Percentiles rank a stretch among this genome's conserved stretches.
Conservation (phyloP, 37 sponge, comb jelly and placozoan genomes). For the Aphrocallistes beatrix region DNA sequence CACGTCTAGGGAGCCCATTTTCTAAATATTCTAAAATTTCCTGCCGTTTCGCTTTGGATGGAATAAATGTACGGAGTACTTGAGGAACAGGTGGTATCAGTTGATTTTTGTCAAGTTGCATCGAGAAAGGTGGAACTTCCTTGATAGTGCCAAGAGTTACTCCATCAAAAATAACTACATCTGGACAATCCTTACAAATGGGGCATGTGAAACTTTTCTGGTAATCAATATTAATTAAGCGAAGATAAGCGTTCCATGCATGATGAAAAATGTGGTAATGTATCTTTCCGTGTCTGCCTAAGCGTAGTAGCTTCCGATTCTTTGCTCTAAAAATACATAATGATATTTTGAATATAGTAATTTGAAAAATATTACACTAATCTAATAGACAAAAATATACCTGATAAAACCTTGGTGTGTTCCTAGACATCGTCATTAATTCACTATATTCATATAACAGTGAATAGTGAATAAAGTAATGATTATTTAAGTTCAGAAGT, state of each 20-base stretch:
- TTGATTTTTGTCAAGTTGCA: background rate
- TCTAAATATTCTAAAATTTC: background rate
- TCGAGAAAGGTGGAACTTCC: background rate
- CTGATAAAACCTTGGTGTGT: background rate
- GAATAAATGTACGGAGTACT: background rate
- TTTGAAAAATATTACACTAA: background rate
- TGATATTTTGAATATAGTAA: background rate
- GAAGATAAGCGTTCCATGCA: background rate
- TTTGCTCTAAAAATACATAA: background rate
- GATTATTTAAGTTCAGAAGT: background rate
- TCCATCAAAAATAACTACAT: background rate
- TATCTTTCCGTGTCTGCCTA: background rate
- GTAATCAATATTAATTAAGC: background rate
- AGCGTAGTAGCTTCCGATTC: background rate
- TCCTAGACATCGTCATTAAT: background rate
- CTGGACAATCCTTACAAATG: background rate
- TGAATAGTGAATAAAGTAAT: background rate
- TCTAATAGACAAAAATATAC: background rate
- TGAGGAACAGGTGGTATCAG: background rate
- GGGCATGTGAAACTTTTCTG: background rate
- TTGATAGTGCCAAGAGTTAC: background rate
- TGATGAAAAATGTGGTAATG: background rate
- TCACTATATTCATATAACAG: background rate
- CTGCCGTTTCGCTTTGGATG: background rate
- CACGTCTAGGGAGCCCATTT: background rate